Evolutionary conservation across 2,113 vertebrate species (phyloP).

Genomic region (Boleophthalmus pectinirostris): DNA sequence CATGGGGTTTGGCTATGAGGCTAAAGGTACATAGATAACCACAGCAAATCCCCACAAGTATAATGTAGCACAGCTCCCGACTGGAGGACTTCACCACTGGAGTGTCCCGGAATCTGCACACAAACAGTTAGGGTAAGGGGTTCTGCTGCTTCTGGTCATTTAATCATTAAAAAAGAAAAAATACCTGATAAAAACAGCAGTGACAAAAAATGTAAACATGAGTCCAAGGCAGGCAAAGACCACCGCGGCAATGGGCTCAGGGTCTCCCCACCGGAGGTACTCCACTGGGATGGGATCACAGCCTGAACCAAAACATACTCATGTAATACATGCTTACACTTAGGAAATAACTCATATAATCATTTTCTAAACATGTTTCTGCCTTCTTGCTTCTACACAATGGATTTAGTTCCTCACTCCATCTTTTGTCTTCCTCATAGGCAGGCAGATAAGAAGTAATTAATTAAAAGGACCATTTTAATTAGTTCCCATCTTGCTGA

Average conservation of each 20-base stretch:
- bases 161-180: neutral
- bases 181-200: slow-evolving; percentile 90
- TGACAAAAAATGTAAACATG: slow-evolving; percentile 93
- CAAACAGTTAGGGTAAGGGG: neutral
- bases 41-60: slow-evolving; percentile 93
- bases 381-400: slow-evolving; percentile 27
- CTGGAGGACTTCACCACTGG: slow-evolving; percentile 98
- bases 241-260: slow-evolving; percentile 94
- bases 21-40: slow-evolving; percentile 98
- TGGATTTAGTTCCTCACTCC: slow-evolving; percentile 8
- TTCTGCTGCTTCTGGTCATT: neutral
- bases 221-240: slow-evolving; percentile 95
- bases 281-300: slow-evolving; percentile 93
- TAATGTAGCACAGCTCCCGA: slow-evolving; percentile 97
- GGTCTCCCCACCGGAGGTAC: slow-evolving; percentile 95
- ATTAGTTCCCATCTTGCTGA: slow-evolving; percentile 48
- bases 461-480: slow-evolving; percentile 71
- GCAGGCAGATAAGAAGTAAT: slow-evolving; percentile 54
- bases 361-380: slow-evolving; percentile 6
- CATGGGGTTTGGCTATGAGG: slow-evolving; percentile 92
- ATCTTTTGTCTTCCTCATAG: slow-evolving; percentile 41
- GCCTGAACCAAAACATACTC: slow-evolving; percentile 70
- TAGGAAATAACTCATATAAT: slow-evolving; percentile 19
- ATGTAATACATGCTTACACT: neutral
- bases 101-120: slow-evolving; percentile 83